Conservation (phyloP, 64 coral and sea anemone genomes). For the Acropora yongei region DNA sequence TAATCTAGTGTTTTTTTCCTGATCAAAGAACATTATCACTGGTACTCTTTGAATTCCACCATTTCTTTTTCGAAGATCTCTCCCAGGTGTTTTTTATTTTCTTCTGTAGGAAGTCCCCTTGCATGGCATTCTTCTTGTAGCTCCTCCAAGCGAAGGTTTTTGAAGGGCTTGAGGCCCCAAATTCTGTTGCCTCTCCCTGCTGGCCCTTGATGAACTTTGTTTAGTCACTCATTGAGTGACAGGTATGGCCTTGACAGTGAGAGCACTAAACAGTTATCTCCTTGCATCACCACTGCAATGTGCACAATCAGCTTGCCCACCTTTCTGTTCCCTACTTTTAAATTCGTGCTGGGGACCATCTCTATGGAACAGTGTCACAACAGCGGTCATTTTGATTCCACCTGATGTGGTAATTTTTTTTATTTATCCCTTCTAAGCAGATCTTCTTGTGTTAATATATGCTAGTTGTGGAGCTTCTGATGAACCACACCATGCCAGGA, state of each 20-base stretch:
- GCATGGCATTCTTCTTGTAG: slow-evolving; percentile 57
- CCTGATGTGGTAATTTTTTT: slow-evolving; percentile 25
- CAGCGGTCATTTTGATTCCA: slow-evolving; percentile 51
- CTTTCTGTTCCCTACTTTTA: slow-evolving; percentile 33
- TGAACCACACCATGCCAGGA: slow-evolving; percentile 72
- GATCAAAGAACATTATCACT: slow-evolving; percentile 68
- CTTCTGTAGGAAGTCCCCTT: slow-evolving; percentile 36
- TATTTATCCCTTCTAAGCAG: no score
- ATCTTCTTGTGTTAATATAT: slow-evolving; percentile 68
- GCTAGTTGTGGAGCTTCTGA: slow-evolving; percentile 59
- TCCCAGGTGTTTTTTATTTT: slow-evolving; percentile 10
- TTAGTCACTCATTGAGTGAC: no score
- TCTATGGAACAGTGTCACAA: slow-evolving; percentile 54
- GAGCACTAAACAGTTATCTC: slow-evolving; percentile 57
- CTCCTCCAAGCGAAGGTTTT: slow-evolving; percentile 68
- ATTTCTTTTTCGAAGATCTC: slow-evolving; percentile 52
- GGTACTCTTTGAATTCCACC: slow-evolving; percentile 65
- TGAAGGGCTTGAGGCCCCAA: slow-evolving; percentile 61
- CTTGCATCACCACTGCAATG: slow-evolving; percentile 77
- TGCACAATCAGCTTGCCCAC: background rate
- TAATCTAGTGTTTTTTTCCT: slow-evolving; percentile 47
- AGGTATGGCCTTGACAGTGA: background rate
- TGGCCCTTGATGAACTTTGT: no score
- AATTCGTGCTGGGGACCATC: slow-evolving; percentile 60
- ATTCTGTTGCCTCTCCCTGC: slow-evolving; percentile 18